A percentile compares a stretch with the other conserved stretches of the same genome.
Conservation (phyloP, 2,888 invertebrate species). For the Caenorhabditis wallacei region DNA sequence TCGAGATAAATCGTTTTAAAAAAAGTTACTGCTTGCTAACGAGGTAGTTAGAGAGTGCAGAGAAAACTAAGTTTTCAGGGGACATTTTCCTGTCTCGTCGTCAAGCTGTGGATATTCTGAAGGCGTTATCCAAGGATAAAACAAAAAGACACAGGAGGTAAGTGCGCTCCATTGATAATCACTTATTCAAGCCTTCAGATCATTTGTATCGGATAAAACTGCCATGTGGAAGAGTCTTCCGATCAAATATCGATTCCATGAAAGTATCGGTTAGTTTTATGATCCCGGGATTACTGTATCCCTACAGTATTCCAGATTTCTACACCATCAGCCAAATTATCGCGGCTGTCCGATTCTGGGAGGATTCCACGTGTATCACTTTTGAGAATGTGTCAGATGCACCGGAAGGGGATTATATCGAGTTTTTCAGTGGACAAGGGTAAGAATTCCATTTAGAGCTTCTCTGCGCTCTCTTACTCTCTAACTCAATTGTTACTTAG, state of each 20-base stretch:
- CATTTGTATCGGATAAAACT: conserved; percentile 77
- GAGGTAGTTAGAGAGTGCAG: too few species aligned
- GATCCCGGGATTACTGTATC: background rate
- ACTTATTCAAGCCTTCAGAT: conserved; percentile 37
- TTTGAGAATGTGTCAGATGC: conserved; percentile 76
- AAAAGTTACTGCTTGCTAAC: too few species aligned
- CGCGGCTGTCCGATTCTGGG: conserved; percentile 80
- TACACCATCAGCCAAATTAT: conserved; percentile 80
- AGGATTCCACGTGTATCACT: conserved; percentile 79
- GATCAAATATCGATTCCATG: conserved; percentile 81
- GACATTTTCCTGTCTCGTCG: conserved; percentile 79
- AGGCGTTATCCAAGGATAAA: conserved; percentile 65
- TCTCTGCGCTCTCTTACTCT: background rate
- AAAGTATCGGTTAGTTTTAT: conserved; percentile 75
- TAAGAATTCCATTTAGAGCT: conserved; percentile 36
- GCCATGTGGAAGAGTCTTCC: conserved; percentile 78
- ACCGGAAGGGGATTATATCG: conserved; percentile 77
- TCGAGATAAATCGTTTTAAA: too few species aligned
- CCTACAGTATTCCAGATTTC: conserved; percentile 71
- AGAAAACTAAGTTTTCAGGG: conserved; percentile 65
- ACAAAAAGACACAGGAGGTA: conserved; percentile 52
- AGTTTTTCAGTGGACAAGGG: conserved; percentile 82
- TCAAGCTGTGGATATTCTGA: conserved; percentile 79
- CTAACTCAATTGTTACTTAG: too few species aligned
- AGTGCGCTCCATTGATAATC: background rate